Evolutionary conservation across 2,888 invertebrate genomes (phyloP).

Genomic region (Plebejus argus): DNA sequence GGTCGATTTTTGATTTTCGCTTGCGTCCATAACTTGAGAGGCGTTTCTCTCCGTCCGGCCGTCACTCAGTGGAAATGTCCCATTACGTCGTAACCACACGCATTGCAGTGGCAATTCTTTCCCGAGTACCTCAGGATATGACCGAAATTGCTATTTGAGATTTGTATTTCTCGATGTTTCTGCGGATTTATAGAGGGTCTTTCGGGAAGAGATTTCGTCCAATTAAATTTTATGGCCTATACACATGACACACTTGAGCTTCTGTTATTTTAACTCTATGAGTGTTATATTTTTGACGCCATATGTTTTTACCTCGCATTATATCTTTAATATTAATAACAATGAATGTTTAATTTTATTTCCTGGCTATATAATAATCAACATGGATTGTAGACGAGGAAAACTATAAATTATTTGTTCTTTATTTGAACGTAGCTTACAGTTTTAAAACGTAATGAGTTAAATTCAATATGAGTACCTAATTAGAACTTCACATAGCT

Average conservation of each 20-base stretch:
- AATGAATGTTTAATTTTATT: no score
- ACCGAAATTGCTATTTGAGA: slow-evolving; percentile 64
- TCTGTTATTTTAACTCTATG: background rate
- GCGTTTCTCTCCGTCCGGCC: slow-evolving; percentile 54
- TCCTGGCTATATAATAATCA: no score
- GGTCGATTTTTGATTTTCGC: slow-evolving; percentile 10
- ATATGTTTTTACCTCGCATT: no score
- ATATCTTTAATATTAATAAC: no score
- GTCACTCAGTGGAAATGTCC: slow-evolving; percentile 74
- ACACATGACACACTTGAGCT: background rate
- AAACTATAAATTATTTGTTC: background rate
- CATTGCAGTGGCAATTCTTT: slow-evolving; percentile 68
- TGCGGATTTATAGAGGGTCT: slow-evolving; percentile 38
- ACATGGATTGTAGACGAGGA: no score
- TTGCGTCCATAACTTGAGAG: slow-evolving; percentile 38
- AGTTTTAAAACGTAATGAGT: background rate
- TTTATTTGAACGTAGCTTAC: background rate
- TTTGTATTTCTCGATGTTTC: slow-evolving; percentile 51
- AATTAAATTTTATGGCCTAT: slow-evolving; percentile 23
- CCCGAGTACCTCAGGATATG: slow-evolving; percentile 66
- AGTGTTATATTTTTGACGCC: background rate
- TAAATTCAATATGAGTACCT: no score
- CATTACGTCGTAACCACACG: slow-evolving; percentile 74
- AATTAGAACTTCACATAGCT: background rate
- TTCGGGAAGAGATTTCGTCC: slow-evolving; percentile 5